Evolutionary conservation across 2,113 vertebrate genomes (phyloP).

Genomic region (Rhagologus leucostigma): DNA sequence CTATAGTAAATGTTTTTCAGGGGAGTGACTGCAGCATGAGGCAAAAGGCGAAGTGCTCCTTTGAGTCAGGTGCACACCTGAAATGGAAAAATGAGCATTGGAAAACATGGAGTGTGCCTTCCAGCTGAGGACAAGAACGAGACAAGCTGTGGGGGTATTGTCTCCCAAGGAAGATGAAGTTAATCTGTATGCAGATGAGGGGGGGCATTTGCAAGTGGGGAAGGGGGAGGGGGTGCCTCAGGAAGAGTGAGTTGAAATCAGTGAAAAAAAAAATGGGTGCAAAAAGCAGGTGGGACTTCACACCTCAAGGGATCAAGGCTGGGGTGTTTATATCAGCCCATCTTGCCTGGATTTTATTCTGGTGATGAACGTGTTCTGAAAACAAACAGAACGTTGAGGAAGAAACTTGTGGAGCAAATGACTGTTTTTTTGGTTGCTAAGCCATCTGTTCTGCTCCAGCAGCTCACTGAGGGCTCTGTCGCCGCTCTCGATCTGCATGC

Average conservation of each 20-base stretch:
- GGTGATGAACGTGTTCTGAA: constrained; percentile 35
- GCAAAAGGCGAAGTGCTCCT: neutral
- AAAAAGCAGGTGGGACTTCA: constrained; percentile 45
- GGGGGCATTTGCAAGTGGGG: neutral
- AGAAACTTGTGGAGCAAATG: constrained; percentile 56
- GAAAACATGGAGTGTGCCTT: neutral
- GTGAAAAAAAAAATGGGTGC: neutral
- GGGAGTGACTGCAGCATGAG: neutral
- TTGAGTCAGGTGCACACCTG: neutral
- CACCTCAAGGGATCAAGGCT: neutral
- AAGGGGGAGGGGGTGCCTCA: neutral
- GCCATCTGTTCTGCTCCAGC: constrained; percentile 66
- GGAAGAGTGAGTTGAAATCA: neutral
- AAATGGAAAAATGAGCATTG: neutral
- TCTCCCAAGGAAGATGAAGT: neutral
- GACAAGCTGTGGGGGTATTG: neutral
- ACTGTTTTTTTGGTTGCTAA: constrained; percentile 63
- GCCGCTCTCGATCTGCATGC: neutral
- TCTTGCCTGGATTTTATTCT: constrained; percentile 48
- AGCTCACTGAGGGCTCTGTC: neutral
- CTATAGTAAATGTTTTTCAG: neutral
- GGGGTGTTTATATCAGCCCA: constrained; percentile 28
- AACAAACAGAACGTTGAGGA: constrained; percentile 61
- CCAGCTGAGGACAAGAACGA: neutral
- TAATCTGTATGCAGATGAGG: neutral